Percentiles rank a stretch among this genome's conserved stretches.
These are phyloP conservation scores for Lepidocolaptes lacrymiger DNA, from an alignment of 2,797 vertebrate species.

Conservation along the genomic window DNA sequence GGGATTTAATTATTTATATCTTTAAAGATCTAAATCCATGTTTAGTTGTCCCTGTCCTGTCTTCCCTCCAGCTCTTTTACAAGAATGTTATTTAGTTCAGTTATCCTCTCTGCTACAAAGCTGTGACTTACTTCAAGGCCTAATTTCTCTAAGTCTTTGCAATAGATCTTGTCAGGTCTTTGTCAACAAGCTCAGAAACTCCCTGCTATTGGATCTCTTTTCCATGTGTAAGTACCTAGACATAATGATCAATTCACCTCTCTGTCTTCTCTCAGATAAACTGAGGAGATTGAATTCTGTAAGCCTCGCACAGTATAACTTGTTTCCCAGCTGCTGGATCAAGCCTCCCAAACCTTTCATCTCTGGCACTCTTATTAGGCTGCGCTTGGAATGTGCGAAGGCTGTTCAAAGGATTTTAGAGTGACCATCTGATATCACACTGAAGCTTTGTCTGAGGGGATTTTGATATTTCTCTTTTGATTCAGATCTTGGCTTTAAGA, in stretches of 20 bases:
- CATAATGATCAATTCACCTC: background rate
- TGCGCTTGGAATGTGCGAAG: conserved; percentile 5
- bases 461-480: conserved; percentile 41
- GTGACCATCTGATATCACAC: conserved; percentile 35
- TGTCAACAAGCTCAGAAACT: background rate
- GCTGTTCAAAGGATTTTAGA: conserved; percentile 46
- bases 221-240: background rate
- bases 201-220: background rate
- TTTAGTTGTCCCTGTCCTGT: fast-evolving
- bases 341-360: conserved; percentile 48
- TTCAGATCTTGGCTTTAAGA: background rate
- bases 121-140: background rate
- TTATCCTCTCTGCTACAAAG: background rate
- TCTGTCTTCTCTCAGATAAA: background rate
- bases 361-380: background rate
- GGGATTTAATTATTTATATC: background rate
- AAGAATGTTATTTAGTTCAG: background rate
- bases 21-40: background rate
- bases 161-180: background rate
- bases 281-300: background rate
- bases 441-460: background rate
- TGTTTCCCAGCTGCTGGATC: conserved; percentile 23
- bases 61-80: background rate
- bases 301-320: background rate
- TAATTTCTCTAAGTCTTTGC: background rate